Percentiles rank a stretch among this genome's conserved stretches.
Conservation (phyloP, 1,140 invertebrate species). For the Leptoteleia sp. region DNA sequence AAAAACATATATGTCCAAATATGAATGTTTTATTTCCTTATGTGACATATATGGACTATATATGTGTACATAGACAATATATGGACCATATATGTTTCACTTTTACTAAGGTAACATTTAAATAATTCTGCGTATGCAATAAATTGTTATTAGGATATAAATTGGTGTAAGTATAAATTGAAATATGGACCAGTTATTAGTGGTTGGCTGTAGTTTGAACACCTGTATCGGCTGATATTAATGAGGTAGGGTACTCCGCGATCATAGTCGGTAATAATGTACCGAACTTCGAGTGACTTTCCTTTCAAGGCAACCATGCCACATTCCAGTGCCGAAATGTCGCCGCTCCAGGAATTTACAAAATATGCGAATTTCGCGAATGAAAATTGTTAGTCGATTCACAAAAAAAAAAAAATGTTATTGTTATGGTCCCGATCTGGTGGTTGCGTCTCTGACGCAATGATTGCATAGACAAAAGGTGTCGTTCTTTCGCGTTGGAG, state of each 20-base stretch:
- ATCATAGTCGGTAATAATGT: conserved; percentile 41
- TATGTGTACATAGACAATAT: no score
- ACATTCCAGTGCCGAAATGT: conserved; percentile 32
- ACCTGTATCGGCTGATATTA: conserved; percentile 18
- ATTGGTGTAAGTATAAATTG: no score
- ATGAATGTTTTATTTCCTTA: no score
- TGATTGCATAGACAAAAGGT: no score
- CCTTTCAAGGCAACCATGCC: conserved; percentile 31
- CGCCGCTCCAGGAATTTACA: conserved; percentile 14
- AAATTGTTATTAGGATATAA: no score
- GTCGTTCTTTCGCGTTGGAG: no score
- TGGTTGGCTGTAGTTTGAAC: neutral
- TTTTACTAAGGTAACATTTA: no score
- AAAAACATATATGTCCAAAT: no score
- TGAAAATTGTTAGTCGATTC: conserved; percentile 22
- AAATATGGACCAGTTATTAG: neutral
- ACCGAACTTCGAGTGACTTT: conserved; percentile 27
- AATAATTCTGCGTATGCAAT: no score
- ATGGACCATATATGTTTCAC: neutral
- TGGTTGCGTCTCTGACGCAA: no score
- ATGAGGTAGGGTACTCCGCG: conserved; percentile 28
- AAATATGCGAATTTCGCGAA: conserved; percentile 31
- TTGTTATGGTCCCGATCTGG: no score
- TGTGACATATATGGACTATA: no score
- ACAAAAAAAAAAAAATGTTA: conserved; percentile 8